These are phyloP conservation scores for Dione vanillae DNA, from an alignment of 2,888 invertebrate species.

Conservation along the genomic window DNA sequence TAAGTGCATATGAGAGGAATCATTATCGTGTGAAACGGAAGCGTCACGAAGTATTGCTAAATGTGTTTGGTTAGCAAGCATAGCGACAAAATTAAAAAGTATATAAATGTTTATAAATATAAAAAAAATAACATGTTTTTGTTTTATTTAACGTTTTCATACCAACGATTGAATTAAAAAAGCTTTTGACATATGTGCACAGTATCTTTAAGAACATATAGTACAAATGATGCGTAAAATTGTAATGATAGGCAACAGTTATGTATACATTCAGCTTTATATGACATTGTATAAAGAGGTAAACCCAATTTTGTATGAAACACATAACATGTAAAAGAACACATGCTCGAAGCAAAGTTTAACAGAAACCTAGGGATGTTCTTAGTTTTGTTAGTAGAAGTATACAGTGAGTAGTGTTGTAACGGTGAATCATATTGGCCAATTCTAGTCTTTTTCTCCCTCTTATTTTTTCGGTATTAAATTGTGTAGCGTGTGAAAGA, in stretches of 20 bases:
- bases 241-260: not conserved
- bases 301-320: not conserved
- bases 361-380: not conserved
- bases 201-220: not conserved
- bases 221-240: not conserved
- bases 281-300: not conserved
- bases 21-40: not conserved
- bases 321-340: not conserved
- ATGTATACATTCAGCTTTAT: slow-evolving; percentile 6
- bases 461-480: not conserved
- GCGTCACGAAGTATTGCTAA: slow-evolving; percentile 1
- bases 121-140: no score
- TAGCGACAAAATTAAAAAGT: not conserved
- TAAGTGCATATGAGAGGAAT: not conserved
- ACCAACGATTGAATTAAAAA: not conserved
- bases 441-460: not conserved
- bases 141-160: not conserved
- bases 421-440: not conserved
- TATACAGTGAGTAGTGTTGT: not conserved
- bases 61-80: not conserved
- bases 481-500: no score
- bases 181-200: slow-evolving; percentile 4
- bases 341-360: slow-evolving; percentile 5
- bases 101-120: not conserved
- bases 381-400: not conserved